phyloP scores from a whole-genome alignment of 2,797 vertebrate species.

The Gallinago solitaria region DNA sequence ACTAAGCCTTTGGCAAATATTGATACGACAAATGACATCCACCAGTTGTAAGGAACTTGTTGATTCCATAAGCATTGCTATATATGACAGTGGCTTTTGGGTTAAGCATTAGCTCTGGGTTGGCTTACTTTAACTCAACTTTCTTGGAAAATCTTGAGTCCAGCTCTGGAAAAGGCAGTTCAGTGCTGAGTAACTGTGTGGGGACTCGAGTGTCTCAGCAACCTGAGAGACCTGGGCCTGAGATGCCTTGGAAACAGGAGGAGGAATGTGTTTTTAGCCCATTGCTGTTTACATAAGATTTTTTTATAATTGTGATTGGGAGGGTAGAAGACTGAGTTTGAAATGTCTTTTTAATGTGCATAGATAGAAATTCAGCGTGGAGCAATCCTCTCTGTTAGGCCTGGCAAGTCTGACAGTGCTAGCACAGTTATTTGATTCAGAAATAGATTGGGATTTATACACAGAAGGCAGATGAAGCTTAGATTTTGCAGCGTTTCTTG shows the following conservation, averaged over 20 bases:
- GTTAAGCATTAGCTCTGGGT: background rate
- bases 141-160: background rate
- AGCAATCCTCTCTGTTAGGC: background rate
- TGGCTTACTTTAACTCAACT: background rate
- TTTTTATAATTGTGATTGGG: background rate
- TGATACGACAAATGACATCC: background rate
- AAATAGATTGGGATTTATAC: background rate
- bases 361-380: background rate
- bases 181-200: background rate
- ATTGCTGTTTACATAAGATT: background rate
- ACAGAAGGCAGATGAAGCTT: background rate
- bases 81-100: background rate
- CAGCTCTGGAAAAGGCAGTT: background rate
- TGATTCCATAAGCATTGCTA: background rate
- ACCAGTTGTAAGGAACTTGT: background rate
- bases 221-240: background rate
- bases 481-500: background rate
- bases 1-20: constrained; percentile 24
- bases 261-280: background rate
- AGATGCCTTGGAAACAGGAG: background rate
- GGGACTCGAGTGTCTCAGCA: background rate
- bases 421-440: background rate
- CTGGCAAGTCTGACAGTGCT: background rate
- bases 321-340: background rate
- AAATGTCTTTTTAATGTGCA: background rate